Percentiles rank a stretch among this genome's conserved stretches.
These are phyloP conservation scores for Hedychridium roseum DNA, from an alignment of 2,888 invertebrate species.

Conservation along the genomic window DNA sequence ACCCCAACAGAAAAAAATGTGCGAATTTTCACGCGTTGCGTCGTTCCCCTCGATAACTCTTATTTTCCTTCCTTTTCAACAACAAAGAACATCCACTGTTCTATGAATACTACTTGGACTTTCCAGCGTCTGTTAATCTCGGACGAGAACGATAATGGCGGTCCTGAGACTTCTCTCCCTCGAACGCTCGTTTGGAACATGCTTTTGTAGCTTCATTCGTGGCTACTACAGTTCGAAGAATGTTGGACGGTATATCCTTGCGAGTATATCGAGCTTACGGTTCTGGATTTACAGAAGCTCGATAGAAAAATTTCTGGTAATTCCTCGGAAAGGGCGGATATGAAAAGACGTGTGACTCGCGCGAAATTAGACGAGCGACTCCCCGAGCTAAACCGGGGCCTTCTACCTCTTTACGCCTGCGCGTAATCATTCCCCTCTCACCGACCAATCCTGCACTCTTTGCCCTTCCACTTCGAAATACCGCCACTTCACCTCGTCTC, in stretches of 20 bases:
- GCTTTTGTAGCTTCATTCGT: too few species aligned
- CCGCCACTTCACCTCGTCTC: conserved; percentile 20
- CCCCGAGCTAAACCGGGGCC: conserved; percentile 47
- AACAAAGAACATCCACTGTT: too few species aligned
- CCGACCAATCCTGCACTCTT: conserved; percentile 35
- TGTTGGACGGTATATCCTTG: too few species aligned
- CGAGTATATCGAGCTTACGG: too few species aligned
- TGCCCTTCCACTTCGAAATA: too few species aligned
- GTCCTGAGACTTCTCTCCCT: too few species aligned
- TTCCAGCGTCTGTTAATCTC: too few species aligned
- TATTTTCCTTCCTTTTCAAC: too few species aligned
- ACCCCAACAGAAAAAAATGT: conserved; percentile 23
- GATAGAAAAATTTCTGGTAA: conserved; percentile 6
- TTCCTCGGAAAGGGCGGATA: conserved; percentile 34
- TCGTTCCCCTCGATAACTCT: neutral
- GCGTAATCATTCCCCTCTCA: conserved; percentile 25
- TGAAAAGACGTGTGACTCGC: conserved; percentile 56
- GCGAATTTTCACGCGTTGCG: conserved; percentile 8
- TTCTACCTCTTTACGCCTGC: conserved; percentile 50
- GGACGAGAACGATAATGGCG: neutral
- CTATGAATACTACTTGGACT: too few species aligned
- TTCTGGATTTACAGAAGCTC: neutral
- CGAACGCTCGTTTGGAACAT: too few species aligned
- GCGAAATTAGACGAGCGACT: conserved; percentile 61
- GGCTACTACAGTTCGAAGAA: too few species aligned